phyloP scores from a whole-genome alignment of 2,797 vertebrate genomes.

The Xiphophorus birchmanni region DNA sequence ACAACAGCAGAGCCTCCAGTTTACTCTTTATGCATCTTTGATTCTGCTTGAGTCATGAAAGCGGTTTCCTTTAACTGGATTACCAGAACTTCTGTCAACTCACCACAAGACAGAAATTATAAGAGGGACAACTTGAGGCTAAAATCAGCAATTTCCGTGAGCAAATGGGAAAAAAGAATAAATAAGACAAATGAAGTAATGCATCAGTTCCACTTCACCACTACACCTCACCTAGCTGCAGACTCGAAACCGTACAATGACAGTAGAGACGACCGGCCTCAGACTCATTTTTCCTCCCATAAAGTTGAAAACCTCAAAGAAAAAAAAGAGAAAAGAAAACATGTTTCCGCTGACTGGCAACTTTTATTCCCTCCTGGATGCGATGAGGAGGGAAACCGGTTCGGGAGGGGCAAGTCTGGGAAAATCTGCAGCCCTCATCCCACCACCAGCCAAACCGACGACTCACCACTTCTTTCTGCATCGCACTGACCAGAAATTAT shows the following conservation, averaged over 20 bases:
- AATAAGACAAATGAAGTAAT: conserved; percentile 38
- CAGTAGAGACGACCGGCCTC: conserved; percentile 53
- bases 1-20: conserved; percentile 47
- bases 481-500: conserved; percentile 64
- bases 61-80: conserved; percentile 64
- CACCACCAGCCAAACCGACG: conserved; percentile 56
- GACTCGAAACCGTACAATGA: conserved; percentile 40
- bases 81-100: conserved; percentile 59
- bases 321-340: conserved; percentile 10
- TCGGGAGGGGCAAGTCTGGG: conserved; percentile 58
- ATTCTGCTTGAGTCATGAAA: conserved; percentile 66
- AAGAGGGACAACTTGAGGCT: conserved; percentile 26
- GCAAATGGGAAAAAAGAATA: conserved; percentile 33
- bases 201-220: conserved; percentile 52
- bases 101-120: conserved; percentile 57
- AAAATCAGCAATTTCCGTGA: conserved; percentile 18
- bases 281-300: conserved; percentile 70
- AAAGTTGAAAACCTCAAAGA: conserved; percentile 67
- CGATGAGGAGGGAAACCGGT: conserved; percentile 54
- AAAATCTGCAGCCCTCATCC: conserved; percentile 59
- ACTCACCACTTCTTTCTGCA: conserved; percentile 58
- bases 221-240: conserved; percentile 51
- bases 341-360: conserved; percentile 75
- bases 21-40: conserved; percentile 56
- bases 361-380: conserved; percentile 70